phyloP scores from a whole-genome alignment of 1,140 invertebrate genomes.

The Trichonephila clavipes region DNA sequence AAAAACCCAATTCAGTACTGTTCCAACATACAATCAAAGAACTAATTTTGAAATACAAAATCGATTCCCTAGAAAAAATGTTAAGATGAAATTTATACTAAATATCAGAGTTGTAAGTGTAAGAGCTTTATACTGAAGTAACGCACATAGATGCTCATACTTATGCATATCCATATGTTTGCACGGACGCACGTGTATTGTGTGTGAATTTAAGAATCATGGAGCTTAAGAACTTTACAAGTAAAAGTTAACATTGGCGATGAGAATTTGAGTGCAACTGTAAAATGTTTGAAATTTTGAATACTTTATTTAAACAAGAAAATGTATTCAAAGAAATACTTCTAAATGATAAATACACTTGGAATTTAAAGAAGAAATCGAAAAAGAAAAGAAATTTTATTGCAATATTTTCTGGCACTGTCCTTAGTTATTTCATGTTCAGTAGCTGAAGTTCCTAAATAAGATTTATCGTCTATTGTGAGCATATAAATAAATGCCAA shows the following conservation, averaged over 20 bases:
- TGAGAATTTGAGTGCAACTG: background rate
- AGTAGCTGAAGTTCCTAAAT: slow-evolving; percentile 9
- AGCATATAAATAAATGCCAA: slow-evolving; percentile 42
- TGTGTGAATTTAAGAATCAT: too few relatives aligned
- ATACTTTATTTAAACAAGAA: background rate
- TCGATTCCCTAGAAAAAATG: too few relatives aligned
- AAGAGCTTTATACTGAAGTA: too few relatives aligned
- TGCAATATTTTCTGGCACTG: slow-evolving; percentile 14
- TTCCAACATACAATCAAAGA: too few relatives aligned
- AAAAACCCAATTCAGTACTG: too few relatives aligned
- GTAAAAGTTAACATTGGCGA: background rate
- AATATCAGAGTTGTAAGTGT: too few relatives aligned
- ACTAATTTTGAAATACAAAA: too few relatives aligned
- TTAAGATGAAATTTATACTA: too few relatives aligned
- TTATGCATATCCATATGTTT: too few relatives aligned
- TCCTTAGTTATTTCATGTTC: slow-evolving; percentile 28
- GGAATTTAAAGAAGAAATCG: background rate
- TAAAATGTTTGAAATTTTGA: background rate
- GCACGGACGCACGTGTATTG: too few relatives aligned
- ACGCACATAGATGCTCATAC: too few relatives aligned
- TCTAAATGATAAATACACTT: background rate
- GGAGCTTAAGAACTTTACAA: too few relatives aligned
- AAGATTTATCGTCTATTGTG: slow-evolving; percentile 62
- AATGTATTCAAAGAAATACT: background rate
- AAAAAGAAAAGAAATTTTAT: background rate